Evolutionary conservation across 2,113 vertebrate genomes (phyloP).

Genomic region (Paralichthys olivaceus): DNA sequence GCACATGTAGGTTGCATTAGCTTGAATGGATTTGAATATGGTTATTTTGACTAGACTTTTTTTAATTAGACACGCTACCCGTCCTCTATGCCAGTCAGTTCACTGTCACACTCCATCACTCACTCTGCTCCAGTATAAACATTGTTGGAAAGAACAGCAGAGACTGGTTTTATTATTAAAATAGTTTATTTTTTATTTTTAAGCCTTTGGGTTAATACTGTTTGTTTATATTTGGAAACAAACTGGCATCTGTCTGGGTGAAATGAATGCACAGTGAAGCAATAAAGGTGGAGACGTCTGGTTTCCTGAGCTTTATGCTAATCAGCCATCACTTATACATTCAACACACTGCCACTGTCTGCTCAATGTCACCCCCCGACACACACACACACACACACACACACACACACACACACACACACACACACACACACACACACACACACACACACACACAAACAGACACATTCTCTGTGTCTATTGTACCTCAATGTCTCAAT

Average conservation of each 20-base stretch:
- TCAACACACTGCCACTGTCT: constrained; percentile 59
- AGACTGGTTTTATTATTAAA: constrained; percentile 64
- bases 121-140: constrained; percentile 32
- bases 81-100: constrained; percentile 3
- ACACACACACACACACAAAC: background rate
- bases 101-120: background rate
- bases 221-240: constrained; percentile 71
- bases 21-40: no score
- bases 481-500: background rate
- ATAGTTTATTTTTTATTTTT: background rate
- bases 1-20: no score
- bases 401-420: background rate
- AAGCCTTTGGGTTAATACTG: constrained; percentile 68
- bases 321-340: constrained; percentile 72
- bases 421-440: background rate
- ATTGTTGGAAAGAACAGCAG: constrained; percentile 47
- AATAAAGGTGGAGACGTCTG: constrained; percentile 70
- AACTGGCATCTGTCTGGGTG: constrained; percentile 54
- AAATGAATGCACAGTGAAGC: constrained; percentile 73
- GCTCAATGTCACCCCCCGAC: constrained; percentile 57
- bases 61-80: no score
- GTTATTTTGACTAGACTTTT: no score
- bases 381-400: background rate
- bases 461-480: background rate
- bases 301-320: constrained; percentile 72